Evolutionary conservation across 1,140 invertebrate species (phyloP).

Genomic region (Formica exsecta): DNA sequence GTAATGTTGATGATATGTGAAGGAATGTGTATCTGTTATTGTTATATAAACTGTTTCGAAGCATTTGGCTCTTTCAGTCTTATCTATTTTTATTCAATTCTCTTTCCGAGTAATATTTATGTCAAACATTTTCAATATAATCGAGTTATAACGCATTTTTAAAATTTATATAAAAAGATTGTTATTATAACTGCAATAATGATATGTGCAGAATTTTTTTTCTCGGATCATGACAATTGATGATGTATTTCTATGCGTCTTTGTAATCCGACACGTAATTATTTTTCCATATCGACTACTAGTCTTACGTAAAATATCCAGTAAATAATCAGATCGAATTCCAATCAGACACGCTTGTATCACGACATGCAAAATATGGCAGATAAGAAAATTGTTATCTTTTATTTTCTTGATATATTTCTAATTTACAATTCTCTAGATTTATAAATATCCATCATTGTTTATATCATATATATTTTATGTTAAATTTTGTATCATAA

Average conservation of each 20-base stretch:
- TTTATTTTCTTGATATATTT: neutral
- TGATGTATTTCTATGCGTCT: slow-evolving; percentile 2
- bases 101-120: neutral
- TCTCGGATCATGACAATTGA: neutral
- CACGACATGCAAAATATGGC: neutral
- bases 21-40: neutral
- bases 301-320: slow-evolving; percentile 30
- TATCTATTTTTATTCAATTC: neutral
- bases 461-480: neutral
- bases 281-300: slow-evolving; percentile 20
- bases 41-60: neutral
- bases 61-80: neutral
- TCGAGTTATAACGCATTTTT: neutral
- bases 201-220: neutral
- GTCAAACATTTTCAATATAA: neutral
- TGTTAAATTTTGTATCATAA: neutral
- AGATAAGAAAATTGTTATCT: neutral
- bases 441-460: neutral
- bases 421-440: neutral
- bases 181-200: neutral
- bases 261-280: slow-evolving; percentile 61
- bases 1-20: neutral
- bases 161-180: neutral
- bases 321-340: slow-evolving; percentile 57
- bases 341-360: slow-evolving; percentile 31